These are phyloP conservation scores for Eufriesea mexicana DNA, from an alignment of 1,140 invertebrate genomes.

Conservation along the genomic window DNA sequence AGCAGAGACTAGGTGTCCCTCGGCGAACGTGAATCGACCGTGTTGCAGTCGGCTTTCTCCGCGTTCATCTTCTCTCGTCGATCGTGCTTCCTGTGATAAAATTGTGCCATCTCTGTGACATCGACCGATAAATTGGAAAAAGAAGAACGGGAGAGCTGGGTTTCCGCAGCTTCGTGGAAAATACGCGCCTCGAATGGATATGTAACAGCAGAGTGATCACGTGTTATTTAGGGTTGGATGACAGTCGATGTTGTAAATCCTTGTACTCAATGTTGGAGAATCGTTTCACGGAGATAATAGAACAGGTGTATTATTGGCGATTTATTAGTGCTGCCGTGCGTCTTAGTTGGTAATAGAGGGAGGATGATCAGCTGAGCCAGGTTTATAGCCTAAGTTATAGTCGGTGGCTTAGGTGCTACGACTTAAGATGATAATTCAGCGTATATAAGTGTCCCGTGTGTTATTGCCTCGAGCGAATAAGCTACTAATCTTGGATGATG, in stretches of 20 bases:
- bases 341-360: conserved; percentile 9
- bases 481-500: conserved; percentile 31
- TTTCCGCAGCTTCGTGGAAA: too few relatives aligned
- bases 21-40: not conserved
- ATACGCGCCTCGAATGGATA: too few relatives aligned
- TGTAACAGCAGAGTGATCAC: too few relatives aligned
- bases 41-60: not conserved
- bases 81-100: not conserved
- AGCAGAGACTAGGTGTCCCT: not conserved
- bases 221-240: not conserved
- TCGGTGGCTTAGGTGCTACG: not conserved
- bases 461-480: conserved; percentile 11
- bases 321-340: conserved; percentile 6
- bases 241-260: not conserved
- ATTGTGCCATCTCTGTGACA: too few relatives aligned
- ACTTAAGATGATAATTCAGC: conserved; percentile 21
- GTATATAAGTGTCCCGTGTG: conserved; percentile 5
- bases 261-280: not conserved
- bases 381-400: conserved; percentile 30
- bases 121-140: too few relatives aligned
- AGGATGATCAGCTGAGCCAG: conserved; percentile 24
- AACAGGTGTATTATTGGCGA: conserved; percentile 22
- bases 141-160: too few relatives aligned
- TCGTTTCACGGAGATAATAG: not conserved
- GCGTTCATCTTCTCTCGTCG: not conserved